A percentile compares a stretch with the other conserved stretches of the same genome.
Evolutionary conservation across 2,888 invertebrate species (phyloP).

Genomic region (Fragum fragum): DNA sequence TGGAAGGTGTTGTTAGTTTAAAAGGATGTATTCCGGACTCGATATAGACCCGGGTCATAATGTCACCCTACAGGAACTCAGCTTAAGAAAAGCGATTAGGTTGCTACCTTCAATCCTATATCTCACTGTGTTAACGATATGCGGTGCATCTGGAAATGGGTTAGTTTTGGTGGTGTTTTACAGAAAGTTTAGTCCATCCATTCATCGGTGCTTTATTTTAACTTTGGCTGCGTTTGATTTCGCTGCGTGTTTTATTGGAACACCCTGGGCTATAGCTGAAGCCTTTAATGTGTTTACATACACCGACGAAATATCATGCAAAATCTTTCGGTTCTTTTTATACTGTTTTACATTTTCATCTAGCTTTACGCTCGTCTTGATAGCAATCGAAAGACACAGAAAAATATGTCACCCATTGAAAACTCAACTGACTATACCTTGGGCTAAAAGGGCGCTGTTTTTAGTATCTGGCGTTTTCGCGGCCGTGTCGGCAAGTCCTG

Average conservation of each 20-base stretch:
- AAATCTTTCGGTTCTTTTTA: conserved; percentile 57
- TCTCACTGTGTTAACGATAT: conserved; percentile 42
- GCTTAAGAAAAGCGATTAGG: conserved; percentile 39
- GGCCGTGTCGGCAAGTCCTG: conserved; percentile 45
- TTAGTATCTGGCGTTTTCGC: conserved; percentile 54
- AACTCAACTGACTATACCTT: conserved; percentile 48
- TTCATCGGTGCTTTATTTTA: conserved; percentile 60
- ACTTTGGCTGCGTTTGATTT: conserved; percentile 57
- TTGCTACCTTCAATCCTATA: conserved; percentile 50
- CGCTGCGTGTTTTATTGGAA: conserved; percentile 57
- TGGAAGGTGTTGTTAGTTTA: too few relatives aligned
- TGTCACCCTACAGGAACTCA: conserved; percentile 54
- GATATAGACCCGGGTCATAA: conserved; percentile 31
- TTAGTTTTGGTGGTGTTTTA: conserved; percentile 55
- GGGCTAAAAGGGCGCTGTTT: conserved; percentile 52
- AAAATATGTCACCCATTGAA: conserved; percentile 67
- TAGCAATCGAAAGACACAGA: conserved; percentile 58
- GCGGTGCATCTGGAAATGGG: conserved; percentile 51
- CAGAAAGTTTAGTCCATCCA: conserved; percentile 57
- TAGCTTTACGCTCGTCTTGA: conserved; percentile 58
- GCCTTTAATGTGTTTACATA: conserved; percentile 57
- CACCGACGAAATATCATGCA: conserved; percentile 49
- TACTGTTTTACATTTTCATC: conserved; percentile 61
- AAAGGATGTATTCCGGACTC: conserved; percentile 50
- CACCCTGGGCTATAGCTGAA: conserved; percentile 57